A percentile compares a stretch with the other conserved stretches of the same genome.
phyloP scores from a whole-genome alignment of 2,888 invertebrate species.

The Lasius fuliginosus region DNA sequence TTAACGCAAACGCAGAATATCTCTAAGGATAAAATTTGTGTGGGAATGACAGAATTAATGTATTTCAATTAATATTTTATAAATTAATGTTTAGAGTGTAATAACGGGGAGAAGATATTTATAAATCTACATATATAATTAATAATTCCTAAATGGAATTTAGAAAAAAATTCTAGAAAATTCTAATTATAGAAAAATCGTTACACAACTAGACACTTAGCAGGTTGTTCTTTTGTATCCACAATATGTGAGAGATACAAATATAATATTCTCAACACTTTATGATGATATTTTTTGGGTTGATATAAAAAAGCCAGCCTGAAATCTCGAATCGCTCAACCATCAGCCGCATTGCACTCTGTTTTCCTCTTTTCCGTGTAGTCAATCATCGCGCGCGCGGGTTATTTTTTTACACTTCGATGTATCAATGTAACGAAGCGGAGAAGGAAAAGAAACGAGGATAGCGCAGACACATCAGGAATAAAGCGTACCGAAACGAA shows the following conservation, averaged over 20 bases:
- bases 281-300: neutral
- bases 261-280: neutral
- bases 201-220: neutral
- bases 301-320: neutral
- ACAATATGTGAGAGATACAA: neutral
- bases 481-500: conserved; percentile 31
- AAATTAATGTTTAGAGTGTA: neutral
- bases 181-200: neutral
- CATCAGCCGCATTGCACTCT: neutral
- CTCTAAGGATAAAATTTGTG: neutral
- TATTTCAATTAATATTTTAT: neutral
- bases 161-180: neutral
- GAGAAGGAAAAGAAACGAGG: neutral
- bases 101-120: neutral
- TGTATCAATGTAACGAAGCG: conserved; percentile 18
- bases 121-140: neutral
- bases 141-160: neutral
- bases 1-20: neutral
- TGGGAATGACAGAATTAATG: neutral
- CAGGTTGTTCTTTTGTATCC: neutral
- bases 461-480: neutral
- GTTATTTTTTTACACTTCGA: conserved; percentile 30
- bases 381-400: neutral
- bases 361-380: neutral
- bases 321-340: neutral